These are phyloP conservation scores for Hyphantria cunea DNA, from an alignment of 1,140 invertebrate genomes.

Conservation along the genomic window DNA sequence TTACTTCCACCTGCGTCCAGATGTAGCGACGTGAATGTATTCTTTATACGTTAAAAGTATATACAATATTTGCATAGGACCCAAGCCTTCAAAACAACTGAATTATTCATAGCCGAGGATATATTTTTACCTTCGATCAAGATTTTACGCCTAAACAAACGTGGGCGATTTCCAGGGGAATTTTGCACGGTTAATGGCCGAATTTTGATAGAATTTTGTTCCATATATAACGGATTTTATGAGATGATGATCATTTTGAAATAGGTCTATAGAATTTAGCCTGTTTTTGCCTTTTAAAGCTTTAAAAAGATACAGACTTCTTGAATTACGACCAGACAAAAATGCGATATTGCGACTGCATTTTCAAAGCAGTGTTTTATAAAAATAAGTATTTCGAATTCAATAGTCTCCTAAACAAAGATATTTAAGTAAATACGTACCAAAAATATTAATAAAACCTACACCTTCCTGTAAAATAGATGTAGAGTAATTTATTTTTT, in stretches of 20 bases:
- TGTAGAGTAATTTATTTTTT: too few species aligned
- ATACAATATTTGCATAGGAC: not conserved
- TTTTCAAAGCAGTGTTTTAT: too few species aligned
- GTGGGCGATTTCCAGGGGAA: not conserved
- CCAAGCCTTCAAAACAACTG: not conserved
- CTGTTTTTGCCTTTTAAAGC: too few species aligned
- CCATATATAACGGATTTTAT: not conserved
- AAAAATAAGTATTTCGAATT: too few species aligned
- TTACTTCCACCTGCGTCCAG: not conserved
- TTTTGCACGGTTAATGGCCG: not conserved
- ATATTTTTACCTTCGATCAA: not conserved
- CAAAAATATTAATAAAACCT: too few species aligned
- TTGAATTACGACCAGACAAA: too few species aligned
- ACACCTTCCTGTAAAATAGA: too few species aligned
- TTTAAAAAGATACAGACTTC: too few species aligned
- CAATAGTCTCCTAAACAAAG: too few species aligned
- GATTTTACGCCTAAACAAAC: slow-evolving; percentile 2
- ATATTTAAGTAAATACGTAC: too few species aligned
- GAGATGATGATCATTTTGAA: not conserved
- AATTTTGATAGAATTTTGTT: not conserved
- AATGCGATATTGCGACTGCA: too few species aligned
- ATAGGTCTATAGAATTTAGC: not conserved
- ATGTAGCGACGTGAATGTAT: not conserved
- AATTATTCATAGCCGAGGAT: not conserved
- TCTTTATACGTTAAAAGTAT: not conserved